phyloP scores from a whole-genome alignment of 1,140 invertebrate species.

The Lerema accius region DNA sequence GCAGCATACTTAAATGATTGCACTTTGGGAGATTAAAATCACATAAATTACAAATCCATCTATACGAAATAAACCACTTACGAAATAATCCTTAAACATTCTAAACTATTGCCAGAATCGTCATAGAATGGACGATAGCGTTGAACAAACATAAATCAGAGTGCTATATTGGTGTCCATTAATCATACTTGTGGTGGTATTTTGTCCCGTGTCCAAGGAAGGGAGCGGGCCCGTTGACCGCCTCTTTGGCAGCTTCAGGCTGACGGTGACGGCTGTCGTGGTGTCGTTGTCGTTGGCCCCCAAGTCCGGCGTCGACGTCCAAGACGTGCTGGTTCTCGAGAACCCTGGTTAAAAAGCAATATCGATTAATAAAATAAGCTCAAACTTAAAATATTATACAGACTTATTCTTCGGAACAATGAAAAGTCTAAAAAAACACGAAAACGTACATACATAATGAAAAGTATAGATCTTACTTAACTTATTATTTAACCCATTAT shows the following conservation, averaged over 20 bases:
- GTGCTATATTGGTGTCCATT: slow-evolving; percentile 12
- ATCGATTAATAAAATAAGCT: no score
- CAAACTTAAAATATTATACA: no score
- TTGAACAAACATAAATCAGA: slow-evolving; percentile 14
- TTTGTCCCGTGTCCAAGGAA: slow-evolving; percentile 80
- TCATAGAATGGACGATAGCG: slow-evolving; percentile 12
- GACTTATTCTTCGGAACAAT: no score
- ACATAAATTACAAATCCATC: no score
- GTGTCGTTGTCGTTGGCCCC: slow-evolving; percentile 82
- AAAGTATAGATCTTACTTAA: no score
- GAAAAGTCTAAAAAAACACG: no score
- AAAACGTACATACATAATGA: no score
- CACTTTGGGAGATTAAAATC: no score
- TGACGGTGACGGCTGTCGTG: slow-evolving; percentile 84
- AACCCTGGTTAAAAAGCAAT: slow-evolving; percentile 55
- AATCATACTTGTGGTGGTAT: slow-evolving; percentile 49
- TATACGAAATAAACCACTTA: no score
- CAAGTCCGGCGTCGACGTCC: slow-evolving; percentile 89
- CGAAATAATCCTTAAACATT: slow-evolving; percentile 12
- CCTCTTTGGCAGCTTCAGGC: slow-evolving; percentile 85
- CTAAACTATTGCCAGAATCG: slow-evolving; percentile 5
- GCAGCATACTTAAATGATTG: no score
- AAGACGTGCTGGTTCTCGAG: slow-evolving; percentile 82
- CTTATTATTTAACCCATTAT: no score
- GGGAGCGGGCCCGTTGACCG: slow-evolving; percentile 81